Percentiles rank a stretch among this genome's conserved stretches.
phyloP scores from a whole-genome alignment of 2,113 vertebrate genomes.

The Ptychochromis oligacanthus region DNA sequence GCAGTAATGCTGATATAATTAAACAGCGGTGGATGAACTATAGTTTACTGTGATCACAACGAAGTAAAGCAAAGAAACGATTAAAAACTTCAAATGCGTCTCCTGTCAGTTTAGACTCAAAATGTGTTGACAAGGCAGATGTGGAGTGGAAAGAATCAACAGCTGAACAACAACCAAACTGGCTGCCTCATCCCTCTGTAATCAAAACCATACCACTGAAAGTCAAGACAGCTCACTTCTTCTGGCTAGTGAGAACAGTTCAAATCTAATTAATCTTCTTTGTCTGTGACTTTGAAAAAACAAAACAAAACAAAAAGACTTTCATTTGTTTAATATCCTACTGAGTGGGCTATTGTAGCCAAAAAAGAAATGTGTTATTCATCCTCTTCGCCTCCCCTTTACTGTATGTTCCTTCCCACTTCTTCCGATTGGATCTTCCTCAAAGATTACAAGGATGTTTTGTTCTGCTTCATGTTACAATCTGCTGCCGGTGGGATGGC shows the following conservation, averaged over 20 bases:
- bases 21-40: neutral
- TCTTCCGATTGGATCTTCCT: slow-evolving; percentile 68
- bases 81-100: slow-evolving; percentile 35
- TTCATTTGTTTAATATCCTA: slow-evolving; percentile 63
- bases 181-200: slow-evolving; percentile 28
- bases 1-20: neutral
- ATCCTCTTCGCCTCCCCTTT: slow-evolving; percentile 56
- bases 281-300: slow-evolving; percentile 33
- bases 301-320: rapidly evolving
- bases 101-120: slow-evolving; percentile 37
- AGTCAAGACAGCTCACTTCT: slow-evolving; percentile 33
- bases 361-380: slow-evolving; percentile 71
- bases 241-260: slow-evolving; percentile 43
- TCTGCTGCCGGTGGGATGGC: slow-evolving; percentile 51
- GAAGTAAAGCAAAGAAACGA: slow-evolving; percentile 29
- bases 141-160: slow-evolving; percentile 41
- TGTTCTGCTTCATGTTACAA: slow-evolving; percentile 66
- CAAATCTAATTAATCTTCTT: slow-evolving; percentile 58
- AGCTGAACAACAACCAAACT: slow-evolving; percentile 45
- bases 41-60: neutral
- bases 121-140: slow-evolving; percentile 59
- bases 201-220: slow-evolving; percentile 59
- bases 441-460: slow-evolving; percentile 67
- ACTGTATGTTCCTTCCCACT: slow-evolving; percentile 61
- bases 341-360: slow-evolving; percentile 31